phyloP scores from a whole-genome alignment of 2,797 vertebrate species.

The Clamator glandarius region DNA sequence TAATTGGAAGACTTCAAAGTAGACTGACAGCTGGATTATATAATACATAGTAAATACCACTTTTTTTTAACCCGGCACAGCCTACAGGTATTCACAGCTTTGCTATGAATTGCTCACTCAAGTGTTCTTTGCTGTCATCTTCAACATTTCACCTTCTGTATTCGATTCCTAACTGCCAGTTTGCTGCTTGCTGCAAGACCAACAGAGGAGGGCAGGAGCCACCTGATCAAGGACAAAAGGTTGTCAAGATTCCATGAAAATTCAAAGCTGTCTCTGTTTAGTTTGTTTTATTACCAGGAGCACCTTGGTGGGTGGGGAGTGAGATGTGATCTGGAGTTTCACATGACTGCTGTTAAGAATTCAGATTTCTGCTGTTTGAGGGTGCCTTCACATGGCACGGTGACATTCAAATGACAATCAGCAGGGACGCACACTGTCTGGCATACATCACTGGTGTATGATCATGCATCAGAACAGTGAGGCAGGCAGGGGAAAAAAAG shows the following conservation, averaged over 20 bases:
- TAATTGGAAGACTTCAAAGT: neutral
- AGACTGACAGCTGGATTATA: neutral
- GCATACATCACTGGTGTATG: rapidly evolving
- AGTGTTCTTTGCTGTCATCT: neutral
- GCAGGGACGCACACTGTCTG: neutral
- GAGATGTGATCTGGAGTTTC: neutral
- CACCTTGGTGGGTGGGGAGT: neutral
- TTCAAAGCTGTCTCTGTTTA: neutral
- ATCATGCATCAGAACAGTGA: neutral
- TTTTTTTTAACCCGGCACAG: neutral
- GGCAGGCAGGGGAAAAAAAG: neutral
- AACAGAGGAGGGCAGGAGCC: neutral
- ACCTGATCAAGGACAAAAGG: neutral
- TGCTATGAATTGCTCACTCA: neutral
- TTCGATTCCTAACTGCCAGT: neutral
- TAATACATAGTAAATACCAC: neutral
- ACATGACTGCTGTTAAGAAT: neutral
- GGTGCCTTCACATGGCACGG: neutral
- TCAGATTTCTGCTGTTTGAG: too few species aligned
- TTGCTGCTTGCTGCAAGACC: neutral
- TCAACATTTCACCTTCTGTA: neutral
- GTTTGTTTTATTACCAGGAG: neutral
- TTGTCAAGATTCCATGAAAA: neutral
- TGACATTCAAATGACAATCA: neutral
- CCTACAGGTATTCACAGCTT: neutral